Evolutionary conservation across 2,113 vertebrate genomes (phyloP).

Genomic region (Antigone vipio): DNA sequence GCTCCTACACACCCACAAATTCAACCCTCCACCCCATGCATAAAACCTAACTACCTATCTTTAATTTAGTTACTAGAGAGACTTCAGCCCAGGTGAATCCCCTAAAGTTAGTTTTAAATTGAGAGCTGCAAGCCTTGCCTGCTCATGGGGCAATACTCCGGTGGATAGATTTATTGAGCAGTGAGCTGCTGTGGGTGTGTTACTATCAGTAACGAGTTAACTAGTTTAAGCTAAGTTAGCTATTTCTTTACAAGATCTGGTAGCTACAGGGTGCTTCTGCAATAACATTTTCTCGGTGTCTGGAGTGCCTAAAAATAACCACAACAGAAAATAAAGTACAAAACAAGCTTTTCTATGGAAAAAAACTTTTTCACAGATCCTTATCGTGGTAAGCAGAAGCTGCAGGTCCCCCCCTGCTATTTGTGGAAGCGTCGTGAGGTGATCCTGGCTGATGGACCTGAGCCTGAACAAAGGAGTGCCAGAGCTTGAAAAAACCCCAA

Average conservation of each 20-base stretch:
- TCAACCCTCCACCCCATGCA: neutral
- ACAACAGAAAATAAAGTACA: neutral
- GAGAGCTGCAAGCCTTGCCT: neutral
- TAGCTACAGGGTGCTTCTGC: neutral
- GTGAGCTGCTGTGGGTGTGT: neutral
- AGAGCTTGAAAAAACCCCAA: neutral
- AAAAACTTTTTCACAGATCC: neutral
- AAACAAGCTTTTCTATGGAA: neutral
- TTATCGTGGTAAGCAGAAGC: neutral
- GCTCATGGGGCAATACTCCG: neutral
- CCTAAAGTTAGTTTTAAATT: neutral
- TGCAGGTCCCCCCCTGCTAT: neutral
- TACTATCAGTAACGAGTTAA: neutral
- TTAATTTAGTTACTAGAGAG: neutral
- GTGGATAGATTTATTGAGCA: neutral
- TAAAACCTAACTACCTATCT: neutral
- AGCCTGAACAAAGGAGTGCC: neutral
- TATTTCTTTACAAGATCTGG: neutral
- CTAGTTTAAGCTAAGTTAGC: neutral
- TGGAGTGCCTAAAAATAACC: neutral
- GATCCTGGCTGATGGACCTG: neutral
- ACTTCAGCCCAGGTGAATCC: neutral
- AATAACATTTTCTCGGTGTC: neutral
- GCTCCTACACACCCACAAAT: neutral
- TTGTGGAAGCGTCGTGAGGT: neutral